Conservation (phyloP, 2,113 vertebrate species). For the Siniperca chuatsi region DNA sequence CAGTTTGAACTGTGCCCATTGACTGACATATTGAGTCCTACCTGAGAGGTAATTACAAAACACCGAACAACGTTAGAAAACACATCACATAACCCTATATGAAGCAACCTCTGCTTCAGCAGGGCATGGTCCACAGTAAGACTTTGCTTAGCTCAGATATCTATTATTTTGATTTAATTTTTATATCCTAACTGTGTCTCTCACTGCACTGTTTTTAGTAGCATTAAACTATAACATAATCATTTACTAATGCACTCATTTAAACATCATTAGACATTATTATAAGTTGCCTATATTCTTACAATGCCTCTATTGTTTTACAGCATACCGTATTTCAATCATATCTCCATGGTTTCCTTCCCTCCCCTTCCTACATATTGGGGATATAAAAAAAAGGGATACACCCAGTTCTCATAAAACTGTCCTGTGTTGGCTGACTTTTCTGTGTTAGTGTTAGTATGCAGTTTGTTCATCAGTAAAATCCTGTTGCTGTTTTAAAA, state of each 20-base stretch:
- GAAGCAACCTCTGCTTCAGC: not conserved
- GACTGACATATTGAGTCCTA: not conserved
- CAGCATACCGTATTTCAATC: not conserved
- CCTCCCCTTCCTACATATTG: slow-evolving; percentile 4
- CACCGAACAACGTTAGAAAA: no score
- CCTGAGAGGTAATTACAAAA: not conserved
- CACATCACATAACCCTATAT: not conserved
- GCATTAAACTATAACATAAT: not conserved
- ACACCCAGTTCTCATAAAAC: slow-evolving; percentile 63
- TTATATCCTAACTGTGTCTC: not conserved
- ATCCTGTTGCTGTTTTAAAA: slow-evolving; percentile 51
- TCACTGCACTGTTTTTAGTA: not conserved
- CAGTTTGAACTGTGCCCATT: slow-evolving; percentile 1
- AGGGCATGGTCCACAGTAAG: not conserved
- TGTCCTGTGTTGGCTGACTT: slow-evolving; percentile 14
- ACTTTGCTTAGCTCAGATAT: not conserved
- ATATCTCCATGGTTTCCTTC: slow-evolving; percentile 18
- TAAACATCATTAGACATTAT: not conserved
- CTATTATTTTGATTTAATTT: not conserved
- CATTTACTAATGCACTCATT: not conserved
- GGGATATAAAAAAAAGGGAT: slow-evolving; percentile 23
- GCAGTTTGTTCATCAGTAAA: slow-evolving; percentile 46
- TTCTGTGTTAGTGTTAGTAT: slow-evolving; percentile 5
- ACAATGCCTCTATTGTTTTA: slow-evolving; percentile 13
- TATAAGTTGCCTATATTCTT: not conserved